Base-by-base conservation (phyloP, 2,797 vertebrate species). In the Microctenopoma lineatum region DNA sequence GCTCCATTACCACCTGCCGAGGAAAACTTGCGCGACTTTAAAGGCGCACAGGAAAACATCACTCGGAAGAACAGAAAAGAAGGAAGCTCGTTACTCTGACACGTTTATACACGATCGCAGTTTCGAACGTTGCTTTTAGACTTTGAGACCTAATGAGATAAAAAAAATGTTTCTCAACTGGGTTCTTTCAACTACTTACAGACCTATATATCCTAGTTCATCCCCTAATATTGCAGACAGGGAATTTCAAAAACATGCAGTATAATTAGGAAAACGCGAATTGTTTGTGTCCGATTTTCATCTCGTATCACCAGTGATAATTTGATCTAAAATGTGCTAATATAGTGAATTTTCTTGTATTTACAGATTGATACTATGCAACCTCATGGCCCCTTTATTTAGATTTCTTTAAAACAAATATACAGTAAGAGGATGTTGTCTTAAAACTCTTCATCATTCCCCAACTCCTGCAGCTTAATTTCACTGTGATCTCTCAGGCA, bases 1-100 rank as follows among this genome's bases (percentile, higher is more conserved):
- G 59, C 18, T 60, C 64, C 70, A 76, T 89, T 84, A 84, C 62
- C 11, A 57, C 53, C 59, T 58, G 59, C 80, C 61, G 78, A 84
- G 83, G 70, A 52, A 32, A 64, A 54, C 45, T 61, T 71, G 53
- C 59, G 38, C 47, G 2, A 51, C 56, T 66, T 79, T 75, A 69
- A 63, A 73, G 60, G 29, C 2, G 21, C 6, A 16, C 29, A 26
- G 63, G 29, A 81, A 80, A 69, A 66, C 62, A 73, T 66, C 61
- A 41, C 27, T 68, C 62, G 38, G 12, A 79, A 39, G 46, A 81
- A 70, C 48, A 81, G 74, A 68, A 59, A 72, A 42, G 50, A 69
- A 75, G 10, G n/a, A 7, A 64, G 42, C 18, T 14, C 39, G 36
- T 80, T 74, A 73, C 70, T 71, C 52, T 58, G 62, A 67, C 57